Evolutionary conservation across 2,888 invertebrate species (phyloP), one percentile per base, ranked within the genome.

Genomic region (Conistra vaccinii): DNA sequence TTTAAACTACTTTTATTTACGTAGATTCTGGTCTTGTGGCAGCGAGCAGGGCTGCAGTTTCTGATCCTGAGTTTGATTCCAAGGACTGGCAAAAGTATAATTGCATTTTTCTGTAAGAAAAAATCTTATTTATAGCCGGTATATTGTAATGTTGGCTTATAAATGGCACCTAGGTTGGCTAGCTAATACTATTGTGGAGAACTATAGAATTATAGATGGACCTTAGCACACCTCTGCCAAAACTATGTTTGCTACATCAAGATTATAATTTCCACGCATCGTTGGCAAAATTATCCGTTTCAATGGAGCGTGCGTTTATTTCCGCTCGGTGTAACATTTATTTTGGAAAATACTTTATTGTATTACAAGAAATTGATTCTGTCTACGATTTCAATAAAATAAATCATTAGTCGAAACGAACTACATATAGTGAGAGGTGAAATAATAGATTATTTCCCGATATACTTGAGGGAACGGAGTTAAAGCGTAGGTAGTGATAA

Each of bases 401-500:
- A 75, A 84, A 86, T 80, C 68, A 85, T 70, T 76, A 77, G 69
- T 79, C 62, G 78, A 73, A 81, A 79, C 58, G 35, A 67, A 69
- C 39, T 60, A 58, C 32, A 67, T 76, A 65, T 48, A 76, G 69
- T 68, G 73, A 85, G 76, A 82, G 69, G 83, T 81, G 84, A 81
- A 79, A 84, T 87, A 85, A 81, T 76, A 85, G 78, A 87, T 85
- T 84, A 86, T 85, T 80, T 83, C 76, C 73, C 76, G 77, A 75
- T 85, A 84, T 84, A 85, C 85, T 86, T 79, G 80, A 74, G 83
- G 85, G 76, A 86, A 83, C 80, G 81, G 81, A 85, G 81, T 82
- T 76, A 71, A 72, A 86, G 83, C 85, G 84, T 86, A 86, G 78
- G 83, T 85, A 85, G 87, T 90, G 89, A 89, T 91, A 90, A 91